Evolutionary conservation across 2,797 vertebrate species (phyloP).

Genomic region (Sylvilagus floridanus): DNA sequence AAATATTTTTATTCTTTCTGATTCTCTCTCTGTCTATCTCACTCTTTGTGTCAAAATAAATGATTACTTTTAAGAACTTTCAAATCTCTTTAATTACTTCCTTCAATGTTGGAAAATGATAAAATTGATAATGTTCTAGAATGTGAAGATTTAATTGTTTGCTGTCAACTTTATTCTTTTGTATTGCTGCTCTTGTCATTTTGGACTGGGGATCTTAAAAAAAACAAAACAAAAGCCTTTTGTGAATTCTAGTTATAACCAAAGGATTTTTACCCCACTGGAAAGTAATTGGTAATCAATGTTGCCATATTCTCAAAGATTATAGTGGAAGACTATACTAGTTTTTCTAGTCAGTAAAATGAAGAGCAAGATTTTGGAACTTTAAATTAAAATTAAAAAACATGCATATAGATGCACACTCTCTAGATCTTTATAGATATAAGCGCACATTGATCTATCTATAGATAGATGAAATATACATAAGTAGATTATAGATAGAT

Average conservation of each 20-base stretch:
- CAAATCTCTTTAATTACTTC: neutral
- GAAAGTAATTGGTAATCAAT: slow-evolving; percentile 79
- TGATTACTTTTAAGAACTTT: slow-evolving; percentile 12
- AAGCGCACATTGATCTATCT: neutral
- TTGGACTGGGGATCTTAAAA: slow-evolving; percentile 59
- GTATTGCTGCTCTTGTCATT: neutral
- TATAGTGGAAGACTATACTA: neutral
- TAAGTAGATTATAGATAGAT: neutral
- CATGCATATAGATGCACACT: neutral
- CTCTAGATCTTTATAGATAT: neutral
- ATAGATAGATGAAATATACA: neutral
- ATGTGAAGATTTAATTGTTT: slow-evolving; percentile 39
- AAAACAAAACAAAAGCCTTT: slow-evolving; percentile 76
- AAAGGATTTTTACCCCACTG: slow-evolving; percentile 67
- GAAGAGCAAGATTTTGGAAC: neutral
- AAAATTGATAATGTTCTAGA: slow-evolving; percentile 61
- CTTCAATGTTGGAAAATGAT: neutral
- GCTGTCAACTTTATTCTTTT: neutral
- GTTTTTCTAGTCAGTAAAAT: slow-evolving; percentile 54
- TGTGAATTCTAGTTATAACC: slow-evolving; percentile 54
- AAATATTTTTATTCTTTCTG: neutral
- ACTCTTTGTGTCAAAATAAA: neutral
- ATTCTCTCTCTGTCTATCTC: neutral
- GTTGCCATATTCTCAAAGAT: slow-evolving; percentile 65
- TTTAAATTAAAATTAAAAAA: slow-evolving; percentile 58